Percentiles rank a stretch among this genome's conserved stretches.
Evolutionary conservation across 2,113 vertebrate species (phyloP).

Genomic region (Tetrao urogallus): DNA sequence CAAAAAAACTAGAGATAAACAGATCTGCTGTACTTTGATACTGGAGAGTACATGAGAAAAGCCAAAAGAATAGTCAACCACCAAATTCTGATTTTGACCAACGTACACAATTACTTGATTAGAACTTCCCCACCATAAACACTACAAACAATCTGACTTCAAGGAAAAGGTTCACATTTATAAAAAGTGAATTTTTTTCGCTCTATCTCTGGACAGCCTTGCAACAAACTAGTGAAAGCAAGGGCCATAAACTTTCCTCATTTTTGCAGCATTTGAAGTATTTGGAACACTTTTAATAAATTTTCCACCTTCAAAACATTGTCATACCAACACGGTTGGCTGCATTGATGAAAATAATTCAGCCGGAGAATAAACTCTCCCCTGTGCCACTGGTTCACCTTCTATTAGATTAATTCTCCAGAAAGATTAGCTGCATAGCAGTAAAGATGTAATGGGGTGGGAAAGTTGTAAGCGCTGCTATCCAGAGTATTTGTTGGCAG

Average conservation of each 20-base stretch:
- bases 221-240: background rate
- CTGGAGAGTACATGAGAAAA: background rate
- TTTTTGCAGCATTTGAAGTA: background rate
- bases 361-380: background rate
- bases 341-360: background rate
- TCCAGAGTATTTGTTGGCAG: too few species aligned
- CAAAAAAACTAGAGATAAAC: background rate
- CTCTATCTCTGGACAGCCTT: background rate
- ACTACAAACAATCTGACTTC: background rate
- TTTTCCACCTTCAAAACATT: background rate
- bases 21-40: background rate
- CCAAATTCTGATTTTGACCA: background rate
- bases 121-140: background rate
- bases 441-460: background rate
- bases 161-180: background rate
- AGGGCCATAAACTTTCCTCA: background rate
- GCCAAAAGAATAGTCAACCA: background rate
- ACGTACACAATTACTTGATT: background rate
- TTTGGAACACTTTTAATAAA: background rate
- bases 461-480: background rate
- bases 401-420: background rate
- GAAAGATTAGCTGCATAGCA: background rate
- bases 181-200: background rate
- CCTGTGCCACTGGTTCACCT: too few species aligned
- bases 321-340: background rate